Evolutionary conservation across 2,888 invertebrate species (phyloP).

Genomic region (Spodoptera exigua): DNA sequence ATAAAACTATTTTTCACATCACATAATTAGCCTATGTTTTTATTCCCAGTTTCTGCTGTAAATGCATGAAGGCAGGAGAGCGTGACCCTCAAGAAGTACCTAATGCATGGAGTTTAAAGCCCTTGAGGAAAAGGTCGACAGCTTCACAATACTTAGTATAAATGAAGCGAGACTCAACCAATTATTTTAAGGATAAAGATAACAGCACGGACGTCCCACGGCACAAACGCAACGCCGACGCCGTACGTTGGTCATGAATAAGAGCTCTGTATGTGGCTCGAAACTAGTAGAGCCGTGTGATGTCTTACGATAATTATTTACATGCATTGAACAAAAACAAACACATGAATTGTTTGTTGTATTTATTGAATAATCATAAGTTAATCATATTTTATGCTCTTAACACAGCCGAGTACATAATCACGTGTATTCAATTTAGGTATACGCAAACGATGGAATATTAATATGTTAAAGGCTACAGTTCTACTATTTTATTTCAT

Average conservation of each 20-base stretch:
- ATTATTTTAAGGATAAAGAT: constrained; percentile 6
- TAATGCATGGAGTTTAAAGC: constrained; percentile 72
- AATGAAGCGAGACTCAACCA: constrained; percentile 43
- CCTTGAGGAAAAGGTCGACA: constrained; percentile 65
- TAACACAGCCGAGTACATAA: constrained; percentile 66
- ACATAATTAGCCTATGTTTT: background rate
- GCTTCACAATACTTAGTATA: constrained; percentile 38
- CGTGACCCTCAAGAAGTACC: constrained; percentile 79
- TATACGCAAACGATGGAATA: too few species aligned
- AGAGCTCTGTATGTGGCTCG: too few species aligned
- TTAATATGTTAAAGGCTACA: too few species aligned
- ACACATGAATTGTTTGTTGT: constrained; percentile 11
- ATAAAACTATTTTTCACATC: background rate
- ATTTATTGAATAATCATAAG: constrained; percentile 63
- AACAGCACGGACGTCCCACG: too few species aligned
- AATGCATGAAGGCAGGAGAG: constrained; percentile 96
- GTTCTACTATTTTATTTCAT: too few species aligned
- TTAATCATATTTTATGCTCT: constrained; percentile 71
- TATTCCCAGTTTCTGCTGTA: constrained; percentile 94
- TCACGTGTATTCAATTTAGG: too few species aligned
- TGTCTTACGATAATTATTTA: too few species aligned
- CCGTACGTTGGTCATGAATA: too few species aligned
- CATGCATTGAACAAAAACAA: constrained; percentile 10
- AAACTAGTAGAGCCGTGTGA: too few species aligned
- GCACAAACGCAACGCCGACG: too few species aligned